phyloP scores from a whole-genome alignment of 2,113 vertebrate species.

The Leucopsar rothschildi region DNA sequence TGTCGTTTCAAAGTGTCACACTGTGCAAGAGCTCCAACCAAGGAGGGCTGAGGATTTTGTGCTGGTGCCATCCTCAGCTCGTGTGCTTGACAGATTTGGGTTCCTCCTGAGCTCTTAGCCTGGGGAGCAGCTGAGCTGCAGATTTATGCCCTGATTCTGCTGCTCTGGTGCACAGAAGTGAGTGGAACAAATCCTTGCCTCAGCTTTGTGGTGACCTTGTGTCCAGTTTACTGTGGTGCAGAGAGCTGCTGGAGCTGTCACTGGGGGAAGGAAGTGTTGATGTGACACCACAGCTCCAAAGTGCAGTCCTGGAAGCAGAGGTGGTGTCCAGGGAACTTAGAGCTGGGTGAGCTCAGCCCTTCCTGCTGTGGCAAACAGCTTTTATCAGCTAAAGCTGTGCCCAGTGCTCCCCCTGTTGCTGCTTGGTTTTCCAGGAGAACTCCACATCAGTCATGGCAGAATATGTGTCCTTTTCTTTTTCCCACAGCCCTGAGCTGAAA shows the following conservation, averaged over 20 bases:
- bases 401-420: neutral
- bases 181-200: neutral
- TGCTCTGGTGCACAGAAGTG: neutral
- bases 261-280: neutral
- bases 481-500: neutral
- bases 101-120: neutral
- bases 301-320: neutral
- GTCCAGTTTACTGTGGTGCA: neutral
- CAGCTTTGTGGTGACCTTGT: neutral
- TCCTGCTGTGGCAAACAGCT: neutral
- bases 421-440: neutral
- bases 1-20: neutral
- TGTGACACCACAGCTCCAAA: neutral
- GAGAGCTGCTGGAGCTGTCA: neutral
- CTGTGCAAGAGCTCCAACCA: neutral
- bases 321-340: neutral
- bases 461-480: neutral
- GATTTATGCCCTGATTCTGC: neutral
- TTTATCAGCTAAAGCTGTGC: neutral
- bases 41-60: neutral
- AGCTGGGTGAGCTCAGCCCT: neutral
- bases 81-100: neutral
- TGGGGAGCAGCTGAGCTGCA: neutral
- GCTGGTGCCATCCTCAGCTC: neutral
- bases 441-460: rapidly evolving